Percentiles rank a stretch among this genome's conserved stretches.
Conservation (phyloP, 2,113 vertebrate species). For the Phasianus colchicus region DNA sequence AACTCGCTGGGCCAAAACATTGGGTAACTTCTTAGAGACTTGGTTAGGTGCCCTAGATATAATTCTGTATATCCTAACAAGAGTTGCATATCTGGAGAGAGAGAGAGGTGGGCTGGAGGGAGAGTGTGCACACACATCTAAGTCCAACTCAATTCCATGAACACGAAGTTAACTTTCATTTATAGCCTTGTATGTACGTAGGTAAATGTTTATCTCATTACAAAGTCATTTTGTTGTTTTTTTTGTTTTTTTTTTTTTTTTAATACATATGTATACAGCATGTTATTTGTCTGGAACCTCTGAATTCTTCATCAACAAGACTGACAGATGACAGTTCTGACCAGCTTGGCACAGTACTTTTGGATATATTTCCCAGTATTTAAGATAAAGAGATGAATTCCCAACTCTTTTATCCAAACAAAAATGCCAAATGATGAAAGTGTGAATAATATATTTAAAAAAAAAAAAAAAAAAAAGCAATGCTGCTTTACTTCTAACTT, state of each 20-base stretch:
- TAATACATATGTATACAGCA: background rate
- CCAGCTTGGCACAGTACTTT: conserved; percentile 10
- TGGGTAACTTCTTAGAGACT: background rate
- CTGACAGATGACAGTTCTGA: conserved; percentile 37
- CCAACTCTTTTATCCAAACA: background rate
- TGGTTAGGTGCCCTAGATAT: background rate
- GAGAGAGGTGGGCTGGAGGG: background rate
- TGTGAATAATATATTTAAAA: background rate
- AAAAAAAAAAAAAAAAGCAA: background rate
- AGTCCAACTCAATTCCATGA: background rate
- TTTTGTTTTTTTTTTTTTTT: conserved; percentile 58
- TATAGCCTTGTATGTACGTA: conserved; percentile 12
- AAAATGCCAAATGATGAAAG: background rate
- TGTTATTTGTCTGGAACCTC: background rate
- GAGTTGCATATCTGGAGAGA: background rate
- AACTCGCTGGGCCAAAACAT: background rate
- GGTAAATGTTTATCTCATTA: conserved; percentile 10
- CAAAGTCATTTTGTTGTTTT: conserved; percentile 26
- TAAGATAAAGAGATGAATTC: background rate
- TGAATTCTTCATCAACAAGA: conserved; percentile 3
- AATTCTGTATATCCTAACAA: background rate
- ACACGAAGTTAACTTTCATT: conserved; percentile 24
- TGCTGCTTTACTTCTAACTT: background rate
- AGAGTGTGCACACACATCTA: background rate
- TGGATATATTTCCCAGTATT: background rate